Evolutionary conservation across 1,140 invertebrate genomes (phyloP), one percentile per base, ranked within the genome.

Genomic region (Whitmania pigra): DNA sequence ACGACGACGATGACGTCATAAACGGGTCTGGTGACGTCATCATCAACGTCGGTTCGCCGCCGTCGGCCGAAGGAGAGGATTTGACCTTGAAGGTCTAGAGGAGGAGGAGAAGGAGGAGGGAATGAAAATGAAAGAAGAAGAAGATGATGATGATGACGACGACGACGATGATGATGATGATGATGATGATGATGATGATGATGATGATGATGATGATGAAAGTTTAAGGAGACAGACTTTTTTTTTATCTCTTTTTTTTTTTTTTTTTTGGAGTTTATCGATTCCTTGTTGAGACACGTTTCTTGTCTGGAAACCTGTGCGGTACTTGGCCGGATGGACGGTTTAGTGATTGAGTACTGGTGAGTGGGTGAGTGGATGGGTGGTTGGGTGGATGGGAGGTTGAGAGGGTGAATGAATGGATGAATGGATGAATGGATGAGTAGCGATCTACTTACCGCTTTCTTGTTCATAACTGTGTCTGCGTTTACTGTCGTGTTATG

Each of bases 341-440:
- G 31, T 55, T 72, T 5, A 43, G 25, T 63, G 71, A 63, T 55
- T 72, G 71, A 72, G 53, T 31, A 55, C n/a, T n/a, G 40, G 53
- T 72, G 71, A 72, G 71, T 72, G 71, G 66, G 71, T 72, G 71
- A 72, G 71, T 72, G 71, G 66, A 55, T 72, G 71, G 36, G 71
- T 72, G 71, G 40, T 55, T 72, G 71, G 40, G 71, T 72, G 71
- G 40, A 55, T 72, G 71, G n/a, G 71, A 36, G 71, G 40, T 55
- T 72, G 71, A 63, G 53, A 66, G 71, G 66, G 27, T 63, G 71
- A 72, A 27, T 72, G 71, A 72, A 55, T 72, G 55, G 66, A 67
- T 72, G 71, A 72, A 17, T 72, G 71, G 71, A 67, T 72, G 71
- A 71, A 17, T 72, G 71, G 71, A 67, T 63, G 57, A 20, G 22